These are phyloP conservation scores for Ia io DNA, from an alignment of 2,113 vertebrate genomes.

Conservation along the genomic window DNA sequence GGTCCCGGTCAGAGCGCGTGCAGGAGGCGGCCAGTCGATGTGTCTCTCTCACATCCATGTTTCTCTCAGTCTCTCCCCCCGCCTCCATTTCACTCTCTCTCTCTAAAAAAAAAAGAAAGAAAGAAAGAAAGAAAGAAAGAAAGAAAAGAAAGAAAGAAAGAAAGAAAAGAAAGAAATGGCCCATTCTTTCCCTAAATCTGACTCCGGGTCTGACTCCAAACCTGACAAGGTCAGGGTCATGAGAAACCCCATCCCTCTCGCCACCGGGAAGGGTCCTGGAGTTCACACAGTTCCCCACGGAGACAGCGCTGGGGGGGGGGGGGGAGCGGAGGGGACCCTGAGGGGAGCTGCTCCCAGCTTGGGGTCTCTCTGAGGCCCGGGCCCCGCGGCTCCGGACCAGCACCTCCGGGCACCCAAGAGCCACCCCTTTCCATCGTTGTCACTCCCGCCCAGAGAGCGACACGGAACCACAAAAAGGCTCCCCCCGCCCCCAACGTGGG, in stretches of 20 bases:
- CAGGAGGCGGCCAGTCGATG: too few species aligned
- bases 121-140: neutral
- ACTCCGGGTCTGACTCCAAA: neutral
- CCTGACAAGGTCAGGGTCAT: neutral
- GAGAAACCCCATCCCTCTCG: neutral
- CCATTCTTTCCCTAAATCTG: neutral
- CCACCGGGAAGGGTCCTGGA: neutral
- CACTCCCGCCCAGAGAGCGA: neutral
- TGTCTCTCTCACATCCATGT: too few species aligned
- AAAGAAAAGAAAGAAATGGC: neutral
- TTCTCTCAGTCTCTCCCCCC: too few species aligned
- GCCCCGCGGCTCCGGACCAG: neutral
- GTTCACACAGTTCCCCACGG: too few species aligned
- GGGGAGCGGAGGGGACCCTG: too few species aligned
- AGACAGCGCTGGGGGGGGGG: too few species aligned
- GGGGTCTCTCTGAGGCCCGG: neutral
- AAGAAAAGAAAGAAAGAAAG: neutral
- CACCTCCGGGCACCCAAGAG: neutral
- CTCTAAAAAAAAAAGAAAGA: neutral
- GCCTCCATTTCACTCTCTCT: too few species aligned
- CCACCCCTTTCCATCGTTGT: neutral
- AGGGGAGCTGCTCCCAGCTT: accelerated
- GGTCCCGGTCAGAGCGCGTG: too few species aligned
- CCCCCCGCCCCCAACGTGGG: too few species aligned
- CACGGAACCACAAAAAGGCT: neutral